Conservation (phyloP, 2,888 invertebrate genomes). For the Luffia ferchaultella region DNA sequence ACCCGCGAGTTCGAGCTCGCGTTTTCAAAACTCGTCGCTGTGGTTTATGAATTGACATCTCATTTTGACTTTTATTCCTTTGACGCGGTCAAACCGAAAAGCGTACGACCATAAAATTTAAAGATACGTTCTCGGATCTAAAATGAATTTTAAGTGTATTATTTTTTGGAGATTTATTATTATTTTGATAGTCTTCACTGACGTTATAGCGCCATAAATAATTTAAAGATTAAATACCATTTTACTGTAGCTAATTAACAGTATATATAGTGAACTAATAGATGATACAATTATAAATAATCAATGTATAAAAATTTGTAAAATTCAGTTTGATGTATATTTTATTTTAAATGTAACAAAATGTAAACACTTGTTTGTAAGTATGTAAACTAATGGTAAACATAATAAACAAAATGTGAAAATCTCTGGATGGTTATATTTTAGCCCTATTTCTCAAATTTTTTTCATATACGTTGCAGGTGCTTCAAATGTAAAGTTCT, state of each 20-base stretch:
- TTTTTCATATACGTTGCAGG: too few relatives aligned
- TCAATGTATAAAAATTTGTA: constrained; percentile 21
- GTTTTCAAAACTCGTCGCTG: not conserved
- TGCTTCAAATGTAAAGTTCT: too few relatives aligned
- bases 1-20: constrained; percentile 15
- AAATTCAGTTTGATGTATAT: constrained; percentile 12
- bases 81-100: not conserved
- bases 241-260: too few relatives aligned
- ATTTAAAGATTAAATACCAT: too few relatives aligned
- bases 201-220: not conserved
- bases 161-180: not conserved
- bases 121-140: not conserved
- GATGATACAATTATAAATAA: too few relatives aligned
- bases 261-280: too few relatives aligned
- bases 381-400: not conserved
- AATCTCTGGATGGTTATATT: not conserved
- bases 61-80: not conserved
- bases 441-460: too few relatives aligned
- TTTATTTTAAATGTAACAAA: not conserved
- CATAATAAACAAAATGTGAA: not conserved
- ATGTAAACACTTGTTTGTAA: not conserved
- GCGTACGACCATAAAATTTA: not conserved
- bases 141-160: not conserved
- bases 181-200: not conserved
- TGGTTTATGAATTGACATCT: not conserved